Evolutionary conservation across 2,113 vertebrate species (phyloP).

Genomic region (Melanerpes formicivorus): DNA sequence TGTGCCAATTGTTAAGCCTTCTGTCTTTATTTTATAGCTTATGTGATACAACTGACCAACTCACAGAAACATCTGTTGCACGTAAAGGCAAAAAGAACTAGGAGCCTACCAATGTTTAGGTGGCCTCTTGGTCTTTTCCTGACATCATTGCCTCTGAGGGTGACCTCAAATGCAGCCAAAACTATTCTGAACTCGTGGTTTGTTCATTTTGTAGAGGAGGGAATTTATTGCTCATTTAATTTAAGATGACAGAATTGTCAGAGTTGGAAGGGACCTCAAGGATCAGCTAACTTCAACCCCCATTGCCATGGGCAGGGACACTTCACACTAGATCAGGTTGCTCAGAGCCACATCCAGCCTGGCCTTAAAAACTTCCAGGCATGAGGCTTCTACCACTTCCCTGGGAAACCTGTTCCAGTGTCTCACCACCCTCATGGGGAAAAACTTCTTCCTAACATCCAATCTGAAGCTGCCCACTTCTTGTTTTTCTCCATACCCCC

Average conservation of each 20-base stretch:
- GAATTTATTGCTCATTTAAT: slow-evolving; percentile 34
- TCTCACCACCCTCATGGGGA: too few species aligned
- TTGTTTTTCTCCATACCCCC: too few species aligned
- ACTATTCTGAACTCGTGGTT: neutral
- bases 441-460: too few species aligned
- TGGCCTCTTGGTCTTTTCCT: slow-evolving; percentile 31
- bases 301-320: too few species aligned
- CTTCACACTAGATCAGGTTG: too few species aligned
- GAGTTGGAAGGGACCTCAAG: too few species aligned
- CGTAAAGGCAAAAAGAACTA: slow-evolving; percentile 52
- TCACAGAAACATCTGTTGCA: slow-evolving; percentile 71
- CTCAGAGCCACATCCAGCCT: too few species aligned
- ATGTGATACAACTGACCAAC: slow-evolving; percentile 68
- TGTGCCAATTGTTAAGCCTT: slow-evolving; percentile 68
- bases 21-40: slow-evolving; percentile 70
- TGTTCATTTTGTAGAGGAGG: slow-evolving; percentile 21
- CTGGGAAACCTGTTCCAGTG: too few species aligned
- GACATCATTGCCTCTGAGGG: neutral
- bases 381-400: too few species aligned
- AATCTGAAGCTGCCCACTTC: too few species aligned
- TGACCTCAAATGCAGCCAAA: neutral
- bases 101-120: slow-evolving; percentile 24
- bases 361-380: too few species aligned
- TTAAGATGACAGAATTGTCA: neutral
- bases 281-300: too few species aligned